A percentile compares a stretch with the other conserved stretches of the same genome.
phyloP scores from a whole-genome alignment of 2,113 vertebrate species.

The Chamaetylas fuelleborni region DNA sequence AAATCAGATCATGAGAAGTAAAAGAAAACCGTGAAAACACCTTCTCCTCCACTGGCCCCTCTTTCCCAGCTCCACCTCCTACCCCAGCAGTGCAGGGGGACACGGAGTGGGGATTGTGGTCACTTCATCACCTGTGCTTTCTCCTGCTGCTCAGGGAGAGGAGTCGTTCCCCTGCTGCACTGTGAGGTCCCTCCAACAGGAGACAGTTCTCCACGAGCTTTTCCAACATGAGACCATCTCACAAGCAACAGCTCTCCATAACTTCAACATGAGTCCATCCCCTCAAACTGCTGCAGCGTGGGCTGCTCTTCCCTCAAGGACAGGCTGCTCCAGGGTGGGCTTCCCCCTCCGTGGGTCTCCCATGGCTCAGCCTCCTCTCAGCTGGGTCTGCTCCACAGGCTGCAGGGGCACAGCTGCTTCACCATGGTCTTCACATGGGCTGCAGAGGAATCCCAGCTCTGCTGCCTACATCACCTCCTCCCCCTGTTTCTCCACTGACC shows the following conservation, averaged over 20 bases:
- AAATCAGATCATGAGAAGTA: not conserved
- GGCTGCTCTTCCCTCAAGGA: not conserved
- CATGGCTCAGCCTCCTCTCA: not conserved
- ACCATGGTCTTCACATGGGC: not conserved
- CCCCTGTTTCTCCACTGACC: not conserved
- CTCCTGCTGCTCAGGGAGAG: not conserved
- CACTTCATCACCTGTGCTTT: not conserved
- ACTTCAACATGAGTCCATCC: not conserved
- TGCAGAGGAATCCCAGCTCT: not conserved
- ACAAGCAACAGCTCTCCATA: too few species aligned
- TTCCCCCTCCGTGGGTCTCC: not conserved
- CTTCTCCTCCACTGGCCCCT: fast-evolving
- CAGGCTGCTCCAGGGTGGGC: not conserved
- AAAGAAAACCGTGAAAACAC: not conserved
- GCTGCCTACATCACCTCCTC: not conserved
- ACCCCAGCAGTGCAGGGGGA: fast-evolving
- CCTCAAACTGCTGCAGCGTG: not conserved
- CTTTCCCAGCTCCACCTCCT: not conserved
- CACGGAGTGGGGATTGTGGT: not conserved
- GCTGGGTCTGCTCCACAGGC: not conserved
- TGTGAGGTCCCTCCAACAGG: not conserved
- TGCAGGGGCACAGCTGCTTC: not conserved
- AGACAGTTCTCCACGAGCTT: not conserved
- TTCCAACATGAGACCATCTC: not conserved
- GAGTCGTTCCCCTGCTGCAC: not conserved